A percentile compares a stretch with the other conserved stretches of the same genome.
phyloP scores from a whole-genome alignment of 2,888 invertebrate species.

The Exephanes ischioxanthus region DNA sequence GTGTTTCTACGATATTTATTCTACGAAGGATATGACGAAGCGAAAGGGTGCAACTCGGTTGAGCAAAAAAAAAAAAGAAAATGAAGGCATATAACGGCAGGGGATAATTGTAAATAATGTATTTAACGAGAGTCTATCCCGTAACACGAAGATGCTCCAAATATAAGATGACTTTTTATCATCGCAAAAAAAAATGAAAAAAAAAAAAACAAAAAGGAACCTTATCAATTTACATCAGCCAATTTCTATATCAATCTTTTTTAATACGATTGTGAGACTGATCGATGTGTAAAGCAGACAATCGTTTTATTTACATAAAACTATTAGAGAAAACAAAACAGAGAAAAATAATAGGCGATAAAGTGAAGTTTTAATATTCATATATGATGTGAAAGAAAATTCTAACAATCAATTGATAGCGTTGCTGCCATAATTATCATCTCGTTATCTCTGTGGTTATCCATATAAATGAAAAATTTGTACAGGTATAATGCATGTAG shows the following conservation, averaged over 20 bases:
- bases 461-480: conserved; percentile 73
- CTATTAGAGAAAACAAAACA: conserved; percentile 72
- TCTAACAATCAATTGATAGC: conserved; percentile 41
- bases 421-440: conserved; percentile 82
- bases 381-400: conserved; percentile 57
- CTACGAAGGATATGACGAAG: conserved; percentile 38
- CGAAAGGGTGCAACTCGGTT: conserved; percentile 46
- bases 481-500: conserved; percentile 69
- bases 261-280: conserved; percentile 84
- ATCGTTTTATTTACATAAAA: conserved; percentile 81
- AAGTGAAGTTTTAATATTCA: conserved; percentile 63
- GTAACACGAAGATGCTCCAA: conserved; percentile 51
- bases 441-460: conserved; percentile 80
- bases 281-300: conserved; percentile 83
- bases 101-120: conserved; percentile 68
- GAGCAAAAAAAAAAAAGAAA: conserved; percentile 41
- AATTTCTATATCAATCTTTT: conserved; percentile 74
- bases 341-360: conserved; percentile 56
- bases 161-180: conserved; percentile 58
- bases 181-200: conserved; percentile 11
- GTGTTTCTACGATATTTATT: conserved; percentile 64
- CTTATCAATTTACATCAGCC: conserved; percentile 66
- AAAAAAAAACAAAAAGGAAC: conserved; percentile 37
- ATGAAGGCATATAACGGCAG: background rate
- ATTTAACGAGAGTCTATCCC: conserved; percentile 56